phyloP scores from a whole-genome alignment of 2,797 vertebrate species.

The Scomberomorus guttatus region DNA sequence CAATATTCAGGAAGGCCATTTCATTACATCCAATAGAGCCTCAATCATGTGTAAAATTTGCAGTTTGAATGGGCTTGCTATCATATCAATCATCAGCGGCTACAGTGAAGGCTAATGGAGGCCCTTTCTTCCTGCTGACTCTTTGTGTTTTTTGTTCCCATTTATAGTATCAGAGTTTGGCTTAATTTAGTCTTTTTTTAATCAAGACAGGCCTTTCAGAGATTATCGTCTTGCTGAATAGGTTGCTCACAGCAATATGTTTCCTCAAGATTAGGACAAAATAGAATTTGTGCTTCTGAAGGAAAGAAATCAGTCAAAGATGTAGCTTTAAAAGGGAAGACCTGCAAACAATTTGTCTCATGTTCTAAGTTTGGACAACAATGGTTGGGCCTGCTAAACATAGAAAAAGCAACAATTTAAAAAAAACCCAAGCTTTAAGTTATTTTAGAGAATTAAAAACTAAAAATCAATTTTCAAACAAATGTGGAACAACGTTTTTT shows the following conservation, averaged over 20 bases:
- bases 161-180: slow-evolving; percentile 82
- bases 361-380: slow-evolving; percentile 29
- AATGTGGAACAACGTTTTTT: neutral
- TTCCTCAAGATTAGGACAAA: slow-evolving; percentile 83
- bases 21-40: slow-evolving; percentile 96
- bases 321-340: slow-evolving; percentile 4
- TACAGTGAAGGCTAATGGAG: slow-evolving; percentile 89
- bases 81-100: slow-evolving; percentile 92
- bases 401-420: neutral
- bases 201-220: slow-evolving; percentile 79
- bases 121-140: slow-evolving; percentile 93
- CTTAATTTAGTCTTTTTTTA: slow-evolving; percentile 82
- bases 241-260: slow-evolving; percentile 83
- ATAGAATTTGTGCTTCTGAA: slow-evolving; percentile 25
- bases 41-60: slow-evolving; percentile 97
- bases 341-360: slow-evolving; percentile 10
- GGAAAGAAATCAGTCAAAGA: slow-evolving; percentile 61
- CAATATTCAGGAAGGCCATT: slow-evolving; percentile 94
- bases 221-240: slow-evolving; percentile 75
- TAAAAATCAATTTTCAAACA: neutral
- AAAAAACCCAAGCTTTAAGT: neutral
- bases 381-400: neutral
- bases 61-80: slow-evolving; percentile 92
- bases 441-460: slow-evolving; percentile 16
- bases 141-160: slow-evolving; percentile 89